phyloP scores from a whole-genome alignment of 2,797 vertebrate species.

The Peromyscus melanophrys region DNA sequence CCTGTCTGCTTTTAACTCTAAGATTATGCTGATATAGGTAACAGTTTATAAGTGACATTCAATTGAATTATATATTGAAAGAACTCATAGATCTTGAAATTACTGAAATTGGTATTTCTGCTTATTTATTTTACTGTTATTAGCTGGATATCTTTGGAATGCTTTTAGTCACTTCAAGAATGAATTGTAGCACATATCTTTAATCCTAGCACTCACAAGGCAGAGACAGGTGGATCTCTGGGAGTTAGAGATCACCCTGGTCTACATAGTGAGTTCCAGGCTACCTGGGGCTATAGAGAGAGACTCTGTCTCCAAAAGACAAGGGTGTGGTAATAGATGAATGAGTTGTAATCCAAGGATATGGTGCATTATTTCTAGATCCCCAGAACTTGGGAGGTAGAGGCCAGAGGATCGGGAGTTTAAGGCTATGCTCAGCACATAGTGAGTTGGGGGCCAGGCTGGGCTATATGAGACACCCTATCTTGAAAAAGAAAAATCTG shows the following conservation, averaged over 20 bases:
- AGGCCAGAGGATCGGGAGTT: not conserved
- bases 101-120: conserved; percentile 28
- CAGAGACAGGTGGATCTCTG: not conserved
- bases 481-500: not conserved
- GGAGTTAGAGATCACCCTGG: not conserved
- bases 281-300: not conserved
- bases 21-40: conserved; percentile 60
- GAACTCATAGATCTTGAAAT: conserved; percentile 50
- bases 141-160: conserved; percentile 13
- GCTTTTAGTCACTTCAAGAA: conserved; percentile 25
- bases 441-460: not conserved
- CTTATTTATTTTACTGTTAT: conserved; percentile 59
- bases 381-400: not conserved
- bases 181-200: not conserved
- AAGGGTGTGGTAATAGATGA: too few relatives aligned
- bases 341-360: not conserved
- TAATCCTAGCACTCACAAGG: not conserved
- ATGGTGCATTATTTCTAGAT: not conserved
- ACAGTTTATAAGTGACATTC: conserved; percentile 26
- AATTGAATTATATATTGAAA: conserved; percentile 52
- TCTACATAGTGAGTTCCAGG: not conserved
- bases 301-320: not conserved
- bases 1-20: conserved; percentile 50
- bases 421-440: not conserved
- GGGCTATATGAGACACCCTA: not conserved